Evolutionary conservation across 2,797 vertebrate genomes (phyloP), one percentile per base, ranked within the genome.

Genomic region (Phoxinus dragarum): DNA sequence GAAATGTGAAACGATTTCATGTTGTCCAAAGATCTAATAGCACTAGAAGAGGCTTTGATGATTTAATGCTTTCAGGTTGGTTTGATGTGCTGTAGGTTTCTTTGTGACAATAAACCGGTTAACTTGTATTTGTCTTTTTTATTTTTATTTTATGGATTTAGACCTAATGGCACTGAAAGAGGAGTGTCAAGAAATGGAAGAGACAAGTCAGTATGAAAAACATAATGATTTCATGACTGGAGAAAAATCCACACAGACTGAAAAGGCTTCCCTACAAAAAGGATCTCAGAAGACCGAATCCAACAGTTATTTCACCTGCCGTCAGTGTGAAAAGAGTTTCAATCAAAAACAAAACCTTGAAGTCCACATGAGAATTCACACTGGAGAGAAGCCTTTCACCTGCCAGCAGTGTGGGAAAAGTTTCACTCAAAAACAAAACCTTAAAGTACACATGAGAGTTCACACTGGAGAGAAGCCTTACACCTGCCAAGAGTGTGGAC

Each of bases 381-480:
- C 54, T 40, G 75, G 75, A 40, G 75, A 77, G 36, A 77, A 77
- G 75, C 75, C 75, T 38, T 77, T 38, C 52, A 59, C 1, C 75
- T 77, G 54, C 75, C 75, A 77, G 2, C 75, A 77, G 75, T 77
- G 74, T 40, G 52, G 52, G 1, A 77, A 77, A 1, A 40, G 74
- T 16, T 77, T 77, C 74, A 77, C 52, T 59, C 75, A 59, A n/a
- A 59, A 59, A 17, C 75, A 77, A 40, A 77, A 59, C 23, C 75
- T 77, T 40, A 56, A 59, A 59, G 52, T 77, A 23, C 75, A 77
- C 75, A 59, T 10, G 2, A 40, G 54, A 9, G 52, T 77, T 59
- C 75, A 77, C 75, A 77, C 75, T 59, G 75, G 75, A 59, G 75
- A 77, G 4, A 77, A 59, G 54, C 75, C 40, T 79, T 79, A 59